Evolutionary conservation across 2,113 vertebrate species (phyloP).

Genomic region (Tetrao urogallus): DNA sequence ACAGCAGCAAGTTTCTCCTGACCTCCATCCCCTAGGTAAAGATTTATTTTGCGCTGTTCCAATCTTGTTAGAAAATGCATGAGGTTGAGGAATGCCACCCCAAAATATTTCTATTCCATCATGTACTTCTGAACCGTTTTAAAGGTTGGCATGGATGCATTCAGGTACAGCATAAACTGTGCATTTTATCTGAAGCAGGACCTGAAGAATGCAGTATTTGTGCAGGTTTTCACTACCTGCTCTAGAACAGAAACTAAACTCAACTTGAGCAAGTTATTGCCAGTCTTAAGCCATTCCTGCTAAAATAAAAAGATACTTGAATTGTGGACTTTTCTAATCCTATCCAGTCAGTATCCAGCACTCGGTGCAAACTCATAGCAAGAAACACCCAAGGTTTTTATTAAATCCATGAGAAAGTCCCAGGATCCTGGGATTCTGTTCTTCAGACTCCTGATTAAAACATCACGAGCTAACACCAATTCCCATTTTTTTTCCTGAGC

Average conservation of each 20-base stretch:
- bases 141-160: not conserved
- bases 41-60: not conserved
- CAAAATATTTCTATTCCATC: not conserved
- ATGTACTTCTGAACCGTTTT: not conserved
- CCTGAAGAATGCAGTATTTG: not conserved
- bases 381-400: slow-evolving; percentile 17
- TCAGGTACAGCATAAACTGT: not conserved
- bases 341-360: not conserved
- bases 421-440: not conserved
- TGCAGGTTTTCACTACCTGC: not conserved
- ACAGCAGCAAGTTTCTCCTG: not conserved
- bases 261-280: not conserved
- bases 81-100: not conserved
- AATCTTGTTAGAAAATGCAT: not conserved
- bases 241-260: not conserved
- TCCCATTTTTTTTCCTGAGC: not conserved
- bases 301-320: slow-evolving; percentile 17
- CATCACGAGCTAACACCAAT: not conserved
- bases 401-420: not conserved
- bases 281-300: not conserved
- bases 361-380: not conserved
- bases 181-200: not conserved
- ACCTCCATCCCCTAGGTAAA: slow-evolving; percentile 24
- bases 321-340: not conserved
- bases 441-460: slow-evolving; percentile 33